These are phyloP conservation scores for Andricus curvator DNA, from an alignment of 2,888 invertebrate genomes.

Conservation along the genomic window DNA sequence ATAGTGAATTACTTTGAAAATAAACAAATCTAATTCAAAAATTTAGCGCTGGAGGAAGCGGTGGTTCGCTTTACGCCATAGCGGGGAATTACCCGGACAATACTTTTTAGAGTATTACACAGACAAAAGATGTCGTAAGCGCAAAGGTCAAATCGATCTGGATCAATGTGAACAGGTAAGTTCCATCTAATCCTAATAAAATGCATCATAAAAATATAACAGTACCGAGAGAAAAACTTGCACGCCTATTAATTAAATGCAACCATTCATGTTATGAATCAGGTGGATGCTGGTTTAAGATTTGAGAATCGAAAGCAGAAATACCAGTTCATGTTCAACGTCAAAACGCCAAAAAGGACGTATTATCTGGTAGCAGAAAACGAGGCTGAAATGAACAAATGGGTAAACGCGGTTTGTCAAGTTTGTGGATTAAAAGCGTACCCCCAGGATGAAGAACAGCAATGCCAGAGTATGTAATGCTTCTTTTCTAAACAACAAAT, in stretches of 20 bases:
- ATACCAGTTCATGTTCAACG: slow-evolving; percentile 92
- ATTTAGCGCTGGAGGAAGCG: slow-evolving; percentile 95
- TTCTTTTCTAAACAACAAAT: neutral
- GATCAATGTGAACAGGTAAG: slow-evolving; percentile 96
- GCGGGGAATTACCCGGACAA: slow-evolving; percentile 95
- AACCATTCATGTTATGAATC: slow-evolving; percentile 49
- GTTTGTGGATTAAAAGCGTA: slow-evolving; percentile 92
- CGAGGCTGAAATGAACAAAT: slow-evolving; percentile 95
- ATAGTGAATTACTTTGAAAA: neutral
- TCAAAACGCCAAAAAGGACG: slow-evolving; percentile 92
- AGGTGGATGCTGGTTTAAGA: slow-evolving; percentile 92
- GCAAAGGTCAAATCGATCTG: slow-evolving; percentile 94
- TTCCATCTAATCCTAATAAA: slow-evolving; percentile 41
- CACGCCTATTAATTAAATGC: neutral
- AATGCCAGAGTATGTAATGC: slow-evolving; percentile 73
- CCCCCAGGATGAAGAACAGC: slow-evolving; percentile 80
- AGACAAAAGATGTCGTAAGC: slow-evolving; percentile 90
- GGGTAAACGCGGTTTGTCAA: slow-evolving; percentile 96
- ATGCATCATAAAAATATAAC: slow-evolving; percentile 11
- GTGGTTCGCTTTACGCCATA: slow-evolving; percentile 95
- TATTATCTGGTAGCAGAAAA: slow-evolving; percentile 96
- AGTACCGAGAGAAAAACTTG: slow-evolving; percentile 8
- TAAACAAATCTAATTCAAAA: neutral
- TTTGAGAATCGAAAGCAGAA: slow-evolving; percentile 90
- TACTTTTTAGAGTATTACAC: slow-evolving; percentile 96